Evolutionary conservation across 2,113 vertebrate species (phyloP).

Genomic region (Scophthalmus maximus): DNA sequence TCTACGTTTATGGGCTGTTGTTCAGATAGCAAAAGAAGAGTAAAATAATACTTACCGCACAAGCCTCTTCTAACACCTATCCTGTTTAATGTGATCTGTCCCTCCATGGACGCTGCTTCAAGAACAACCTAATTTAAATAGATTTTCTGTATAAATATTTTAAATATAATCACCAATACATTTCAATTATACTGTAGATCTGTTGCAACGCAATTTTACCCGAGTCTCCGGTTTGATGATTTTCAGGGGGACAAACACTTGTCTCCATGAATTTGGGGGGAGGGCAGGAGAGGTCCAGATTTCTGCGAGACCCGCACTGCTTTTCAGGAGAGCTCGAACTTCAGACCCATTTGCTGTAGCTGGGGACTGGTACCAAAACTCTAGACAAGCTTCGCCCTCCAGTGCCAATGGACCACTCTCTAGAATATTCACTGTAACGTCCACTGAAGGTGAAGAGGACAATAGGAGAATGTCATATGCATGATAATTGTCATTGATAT

Average conservation of each 20-base stretch:
- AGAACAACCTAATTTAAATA: constrained; percentile 82
- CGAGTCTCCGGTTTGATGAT: constrained; percentile 67
- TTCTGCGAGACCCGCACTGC: constrained; percentile 39
- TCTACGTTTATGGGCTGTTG: too few species aligned
- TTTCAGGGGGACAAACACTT: constrained; percentile 76
- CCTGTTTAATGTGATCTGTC: constrained; percentile 74
- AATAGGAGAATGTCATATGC: background rate
- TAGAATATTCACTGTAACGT: constrained; percentile 64
- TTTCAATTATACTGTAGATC: background rate
- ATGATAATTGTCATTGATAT: background rate
- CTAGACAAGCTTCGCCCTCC: constrained; percentile 83
- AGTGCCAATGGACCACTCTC: constrained; percentile 75
- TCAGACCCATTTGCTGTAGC: constrained; percentile 68
- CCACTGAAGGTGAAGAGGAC: constrained; percentile 61
- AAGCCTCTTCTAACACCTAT: constrained; percentile 78
- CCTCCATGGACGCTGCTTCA: constrained; percentile 75
- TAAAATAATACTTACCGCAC: constrained; percentile 75
- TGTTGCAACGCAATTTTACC: constrained; percentile 73
- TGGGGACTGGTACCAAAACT: constrained; percentile 88
- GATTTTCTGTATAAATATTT: background rate
- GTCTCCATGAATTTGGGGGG: constrained; percentile 78
- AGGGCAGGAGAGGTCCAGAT: constrained; percentile 81
- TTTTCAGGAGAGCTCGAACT: constrained; percentile 77
- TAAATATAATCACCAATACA: background rate
- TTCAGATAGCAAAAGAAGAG: background rate